phyloP scores from a whole-genome alignment of 2,888 invertebrate species.

The Cephus runcator region DNA sequence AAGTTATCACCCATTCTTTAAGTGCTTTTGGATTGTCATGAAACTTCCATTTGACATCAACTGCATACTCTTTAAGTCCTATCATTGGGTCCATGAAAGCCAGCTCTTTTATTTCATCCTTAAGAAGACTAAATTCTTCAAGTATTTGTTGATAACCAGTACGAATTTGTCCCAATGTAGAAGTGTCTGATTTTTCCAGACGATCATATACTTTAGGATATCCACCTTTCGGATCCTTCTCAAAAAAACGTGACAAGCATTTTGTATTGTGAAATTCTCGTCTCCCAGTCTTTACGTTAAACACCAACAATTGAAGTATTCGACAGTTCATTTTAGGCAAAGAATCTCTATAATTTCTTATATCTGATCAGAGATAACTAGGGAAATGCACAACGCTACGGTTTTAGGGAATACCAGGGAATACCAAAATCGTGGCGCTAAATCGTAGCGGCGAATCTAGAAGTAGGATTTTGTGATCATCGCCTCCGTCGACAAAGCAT shows the following conservation, averaged over 20 bases:
- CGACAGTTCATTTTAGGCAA: conserved; percentile 14
- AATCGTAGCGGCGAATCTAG: too few species aligned
- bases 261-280: conserved; percentile 45
- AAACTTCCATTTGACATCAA: conserved; percentile 81
- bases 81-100: conserved; percentile 73
- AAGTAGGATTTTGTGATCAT: too few species aligned
- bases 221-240: conserved; percentile 72
- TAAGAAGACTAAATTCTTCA: conserved; percentile 74
- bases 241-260: conserved; percentile 67
- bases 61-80: conserved; percentile 72
- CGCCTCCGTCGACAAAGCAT: too few species aligned
- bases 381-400: too few species aligned
- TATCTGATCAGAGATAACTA: too few species aligned
- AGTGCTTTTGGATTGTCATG: conserved; percentile 70
- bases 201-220: conserved; percentile 65
- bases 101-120: conserved; percentile 75
- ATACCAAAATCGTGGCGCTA: too few species aligned
- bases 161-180: conserved; percentile 67
- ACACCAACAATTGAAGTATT: conserved; percentile 12
- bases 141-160: conserved; percentile 76
- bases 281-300: conserved; percentile 6
- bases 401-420: too few species aligned
- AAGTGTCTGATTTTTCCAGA: conserved; percentile 3
- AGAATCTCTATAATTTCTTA: background rate
- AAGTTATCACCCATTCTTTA: conserved; percentile 78